Evolutionary conservation across 2,888 invertebrate species (phyloP).

Genomic region (Cephonodes hylas): DNA sequence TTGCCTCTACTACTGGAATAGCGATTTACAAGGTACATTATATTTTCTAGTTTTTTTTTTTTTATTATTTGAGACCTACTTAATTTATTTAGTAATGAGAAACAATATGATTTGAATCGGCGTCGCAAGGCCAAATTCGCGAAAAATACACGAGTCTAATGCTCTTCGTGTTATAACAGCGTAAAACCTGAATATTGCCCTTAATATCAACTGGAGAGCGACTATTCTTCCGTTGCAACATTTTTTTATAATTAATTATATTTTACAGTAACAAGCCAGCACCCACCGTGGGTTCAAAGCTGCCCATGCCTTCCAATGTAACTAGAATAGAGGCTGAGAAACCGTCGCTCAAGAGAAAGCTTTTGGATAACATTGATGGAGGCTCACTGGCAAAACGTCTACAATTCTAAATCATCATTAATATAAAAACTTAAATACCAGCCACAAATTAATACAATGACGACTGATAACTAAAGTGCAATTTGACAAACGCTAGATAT

Average conservation of each 20-base stretch:
- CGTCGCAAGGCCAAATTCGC: no score
- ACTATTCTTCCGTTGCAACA: not conserved
- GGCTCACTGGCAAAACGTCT: conserved; percentile 85
- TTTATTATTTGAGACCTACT: no score
- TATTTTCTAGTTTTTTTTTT: no score
- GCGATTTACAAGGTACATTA: no score
- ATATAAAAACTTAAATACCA: conserved; percentile 21
- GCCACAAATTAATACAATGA: conserved; percentile 36
- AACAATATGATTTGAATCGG: no score
- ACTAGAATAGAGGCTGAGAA: conserved; percentile 83
- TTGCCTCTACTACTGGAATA: no score
- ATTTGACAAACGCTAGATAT: conserved; percentile 28
- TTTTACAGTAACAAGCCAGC: conserved; percentile 89
- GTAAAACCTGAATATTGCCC: no score
- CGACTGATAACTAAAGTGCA: conserved; percentile 44
- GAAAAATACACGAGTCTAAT: no score
- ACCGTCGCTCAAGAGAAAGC: conserved; percentile 88
- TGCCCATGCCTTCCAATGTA: conserved; percentile 89
- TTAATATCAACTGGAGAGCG: no score
- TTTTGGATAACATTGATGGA: conserved; percentile 86
- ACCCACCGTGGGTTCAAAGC: conserved; percentile 90
- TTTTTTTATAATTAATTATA: conserved; percentile 11
- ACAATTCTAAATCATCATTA: conserved; percentile 75
- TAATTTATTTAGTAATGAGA: no score
- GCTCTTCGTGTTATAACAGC: no score